These are phyloP conservation scores for Brachypodius melanocephalos DNA, from an alignment of 2,113 vertebrate species.

Conservation along the genomic window DNA sequence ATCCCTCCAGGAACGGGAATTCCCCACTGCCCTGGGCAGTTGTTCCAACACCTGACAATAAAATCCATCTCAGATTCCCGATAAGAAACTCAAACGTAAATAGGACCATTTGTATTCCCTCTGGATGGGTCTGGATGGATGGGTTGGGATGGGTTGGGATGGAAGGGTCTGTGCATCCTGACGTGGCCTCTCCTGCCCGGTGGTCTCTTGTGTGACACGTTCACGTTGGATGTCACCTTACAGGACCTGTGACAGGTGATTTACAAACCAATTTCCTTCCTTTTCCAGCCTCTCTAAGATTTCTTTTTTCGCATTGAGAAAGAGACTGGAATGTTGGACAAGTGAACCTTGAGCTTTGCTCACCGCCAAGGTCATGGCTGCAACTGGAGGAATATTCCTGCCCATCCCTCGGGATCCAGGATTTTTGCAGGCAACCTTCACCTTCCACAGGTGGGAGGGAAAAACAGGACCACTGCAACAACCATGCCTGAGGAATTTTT, in stretches of 20 bases:
- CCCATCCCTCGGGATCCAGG: not conserved
- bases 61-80: not conserved
- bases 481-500: fast-evolving
- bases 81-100: not conserved
- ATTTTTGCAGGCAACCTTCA: not conserved
- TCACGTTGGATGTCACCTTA: not conserved
- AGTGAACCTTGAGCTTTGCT: not conserved
- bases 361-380: not conserved
- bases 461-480: not conserved
- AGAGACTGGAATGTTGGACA: not conserved
- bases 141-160: not conserved
- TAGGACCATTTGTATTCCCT: fast-evolving
- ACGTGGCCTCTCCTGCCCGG: not conserved
- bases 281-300: not conserved
- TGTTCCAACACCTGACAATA: not conserved
- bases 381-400: not conserved
- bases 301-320: not conserved
- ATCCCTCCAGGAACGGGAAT: not conserved
- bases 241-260: not conserved
- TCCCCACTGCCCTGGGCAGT: not conserved
- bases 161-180: not conserved
- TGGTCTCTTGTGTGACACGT: not conserved
- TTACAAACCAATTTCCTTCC: not conserved
- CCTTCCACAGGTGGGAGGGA: not conserved
- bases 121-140: not conserved